Base-by-base conservation (phyloP, 1,140 invertebrate species). In the Drosophila kanapiae region DNA sequence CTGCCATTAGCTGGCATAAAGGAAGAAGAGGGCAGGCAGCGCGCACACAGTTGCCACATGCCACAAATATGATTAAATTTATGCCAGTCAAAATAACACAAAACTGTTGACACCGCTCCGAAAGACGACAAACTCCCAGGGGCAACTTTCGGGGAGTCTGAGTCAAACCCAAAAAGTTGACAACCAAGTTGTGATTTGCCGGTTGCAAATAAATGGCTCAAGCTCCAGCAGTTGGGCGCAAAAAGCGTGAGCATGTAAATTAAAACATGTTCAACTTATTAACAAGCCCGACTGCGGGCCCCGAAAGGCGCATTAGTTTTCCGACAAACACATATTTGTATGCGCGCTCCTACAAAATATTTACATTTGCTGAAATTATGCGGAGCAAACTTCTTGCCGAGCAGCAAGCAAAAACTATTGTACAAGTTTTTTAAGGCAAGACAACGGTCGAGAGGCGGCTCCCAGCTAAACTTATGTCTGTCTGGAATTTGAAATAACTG, bases 221-320 rank as follows among this genome's bases (percentile, higher is more conserved):
- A 35, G 51, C 45, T 10, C 48, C 23, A 51, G 29, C 37, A 75
- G 75, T 38, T 11, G 40, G 29, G 35, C 16, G 1, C 43, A 33
- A 23, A 35, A 49, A 43, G 33, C 75, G 65, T 71, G 56, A 63
- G 51, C 78, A 77, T 88, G 81, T 76, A 88, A 85, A 90, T 90
- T 90, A 90, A 88, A 90, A 76, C 85, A 90, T 90, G 85, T 76
- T 80, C 75, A 80, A 90, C 78, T 90, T 90, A 90, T 90, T 90
- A 90, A 90, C 85, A 90, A 68, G 80, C 57, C 45, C 49, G 57
- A 77, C 69, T 71, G 51, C 48, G 65, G 51, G 68, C 67, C 76
- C 72, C 84, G 47, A 74, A 88, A 82, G 83, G 82, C 84, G 75
- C 83, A 90, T 87, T 88, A 80, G 84, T 84, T 84, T 74, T 77